These are phyloP conservation scores for Platycheirus albimanus DNA, from an alignment of 2,888 invertebrate species.

Conservation along the genomic window DNA sequence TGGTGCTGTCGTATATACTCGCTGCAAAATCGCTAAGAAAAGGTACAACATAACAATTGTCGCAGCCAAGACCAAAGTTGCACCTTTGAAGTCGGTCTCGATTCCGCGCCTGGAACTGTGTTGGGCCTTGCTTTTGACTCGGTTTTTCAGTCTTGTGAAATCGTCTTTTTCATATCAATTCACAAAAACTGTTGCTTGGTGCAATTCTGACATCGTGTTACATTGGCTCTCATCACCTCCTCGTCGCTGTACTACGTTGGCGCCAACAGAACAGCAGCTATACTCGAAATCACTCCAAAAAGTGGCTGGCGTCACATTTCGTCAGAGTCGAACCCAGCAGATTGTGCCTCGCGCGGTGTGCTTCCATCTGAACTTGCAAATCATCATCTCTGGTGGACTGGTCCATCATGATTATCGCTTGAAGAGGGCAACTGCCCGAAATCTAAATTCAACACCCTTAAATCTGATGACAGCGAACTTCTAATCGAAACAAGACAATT, in stretches of 20 bases:
- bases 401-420: conserved; percentile 51
- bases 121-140: conserved; percentile 36
- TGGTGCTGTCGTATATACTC: conserved; percentile 31
- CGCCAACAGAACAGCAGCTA: conserved; percentile 58
- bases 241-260: conserved; percentile 54
- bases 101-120: conserved; percentile 56
- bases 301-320: conserved; percentile 62
- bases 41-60: conserved; percentile 1
- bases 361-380: conserved; percentile 24
- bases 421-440: conserved; percentile 22
- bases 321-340: conserved; percentile 63
- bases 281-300: conserved; percentile 47
- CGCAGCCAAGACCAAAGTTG: conserved; percentile 31
- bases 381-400: conserved; percentile 66
- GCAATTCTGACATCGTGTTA: conserved; percentile 77
- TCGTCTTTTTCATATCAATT: conserved; percentile 21
- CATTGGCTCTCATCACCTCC: conserved; percentile 75
- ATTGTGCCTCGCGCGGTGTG: conserved; percentile 70
- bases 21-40: background rate
- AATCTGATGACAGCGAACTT: too few species aligned
- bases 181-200: conserved; percentile 47
- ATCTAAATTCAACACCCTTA: conserved; percentile 23
- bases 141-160: conserved; percentile 31
- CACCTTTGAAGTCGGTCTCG: conserved; percentile 33
- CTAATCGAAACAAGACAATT: background rate